phyloP scores from a whole-genome alignment of 1,140 invertebrate genomes.

The Metaphire vulgaris region DNA sequence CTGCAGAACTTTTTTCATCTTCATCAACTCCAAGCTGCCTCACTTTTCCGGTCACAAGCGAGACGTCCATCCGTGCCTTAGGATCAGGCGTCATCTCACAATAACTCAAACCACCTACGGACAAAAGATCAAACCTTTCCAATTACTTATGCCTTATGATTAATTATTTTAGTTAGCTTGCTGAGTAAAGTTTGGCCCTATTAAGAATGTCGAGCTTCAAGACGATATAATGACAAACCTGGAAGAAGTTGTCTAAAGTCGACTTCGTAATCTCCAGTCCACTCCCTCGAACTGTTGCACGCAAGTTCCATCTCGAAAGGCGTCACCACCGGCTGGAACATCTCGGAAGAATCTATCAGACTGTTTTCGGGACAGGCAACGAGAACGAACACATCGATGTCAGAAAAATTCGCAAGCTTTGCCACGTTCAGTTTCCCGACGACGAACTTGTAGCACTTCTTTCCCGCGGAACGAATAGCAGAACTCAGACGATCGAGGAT shows the following conservation, averaged over 20 bases:
- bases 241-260: conserved; percentile 71
- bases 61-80: conserved; percentile 41
- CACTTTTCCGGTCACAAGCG: conserved; percentile 46
- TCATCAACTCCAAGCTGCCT: conserved; percentile 35
- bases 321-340: conserved; percentile 81
- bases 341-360: conserved; percentile 74
- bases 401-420: conserved; percentile 87
- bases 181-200: too few relatives aligned
- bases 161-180: conserved; percentile 14
- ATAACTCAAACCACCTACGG: conserved; percentile 36
- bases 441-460: conserved; percentile 81
- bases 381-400: conserved; percentile 83
- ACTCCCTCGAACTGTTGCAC: conserved; percentile 60
- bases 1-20: conserved; percentile 25
- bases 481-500: conserved; percentile 69
- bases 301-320: conserved; percentile 87
- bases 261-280: conserved; percentile 62
- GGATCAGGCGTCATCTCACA: conserved; percentile 31
- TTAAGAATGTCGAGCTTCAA: too few relatives aligned
- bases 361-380: conserved; percentile 81
- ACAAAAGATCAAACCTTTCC: conserved; percentile 25
- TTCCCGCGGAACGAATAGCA: conserved; percentile 65
- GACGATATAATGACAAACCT: conserved; percentile 45
- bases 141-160: too few relatives aligned
- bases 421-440: conserved; percentile 85